Conservation (phyloP, 2,888 invertebrate species). For the Nasonia oneida region DNA sequence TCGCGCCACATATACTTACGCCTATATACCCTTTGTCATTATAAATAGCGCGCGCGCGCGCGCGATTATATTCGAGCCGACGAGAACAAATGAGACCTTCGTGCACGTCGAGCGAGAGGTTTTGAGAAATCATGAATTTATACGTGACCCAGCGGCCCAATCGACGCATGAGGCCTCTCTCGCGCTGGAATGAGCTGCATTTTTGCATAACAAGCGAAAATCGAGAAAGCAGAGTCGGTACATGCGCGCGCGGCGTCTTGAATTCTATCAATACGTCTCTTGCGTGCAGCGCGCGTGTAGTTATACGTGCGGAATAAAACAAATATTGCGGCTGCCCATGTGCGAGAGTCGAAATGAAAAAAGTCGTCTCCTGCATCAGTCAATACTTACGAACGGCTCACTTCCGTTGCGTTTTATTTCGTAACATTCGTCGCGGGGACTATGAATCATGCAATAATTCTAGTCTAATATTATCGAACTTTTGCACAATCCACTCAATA, state of each 20-base stretch:
- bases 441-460: too few relatives aligned
- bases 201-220: slow-evolving; percentile 6
- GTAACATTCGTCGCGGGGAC: too few relatives aligned
- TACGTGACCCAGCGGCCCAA: slow-evolving; percentile 14
- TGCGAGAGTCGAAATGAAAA: neutral
- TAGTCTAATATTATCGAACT: too few relatives aligned
- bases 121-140: neutral
- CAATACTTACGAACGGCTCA: too few relatives aligned
- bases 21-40: neutral
- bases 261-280: neutral
- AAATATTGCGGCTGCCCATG: neutral
- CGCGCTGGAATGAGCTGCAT: neutral
- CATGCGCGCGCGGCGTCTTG: neutral
- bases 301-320: neutral
- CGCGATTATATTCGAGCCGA: slow-evolving; percentile 24
- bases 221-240: neutral
- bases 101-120: neutral
- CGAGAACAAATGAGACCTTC: neutral
- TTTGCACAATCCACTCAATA: too few relatives aligned
- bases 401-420: too few relatives aligned
- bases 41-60: slow-evolving; percentile 23
- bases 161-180: neutral
- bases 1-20: neutral
- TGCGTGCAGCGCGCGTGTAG: neutral
- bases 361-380: neutral